phyloP scores from a whole-genome alignment of 2,113 vertebrate species.

The Macaca nemestrina region DNA sequence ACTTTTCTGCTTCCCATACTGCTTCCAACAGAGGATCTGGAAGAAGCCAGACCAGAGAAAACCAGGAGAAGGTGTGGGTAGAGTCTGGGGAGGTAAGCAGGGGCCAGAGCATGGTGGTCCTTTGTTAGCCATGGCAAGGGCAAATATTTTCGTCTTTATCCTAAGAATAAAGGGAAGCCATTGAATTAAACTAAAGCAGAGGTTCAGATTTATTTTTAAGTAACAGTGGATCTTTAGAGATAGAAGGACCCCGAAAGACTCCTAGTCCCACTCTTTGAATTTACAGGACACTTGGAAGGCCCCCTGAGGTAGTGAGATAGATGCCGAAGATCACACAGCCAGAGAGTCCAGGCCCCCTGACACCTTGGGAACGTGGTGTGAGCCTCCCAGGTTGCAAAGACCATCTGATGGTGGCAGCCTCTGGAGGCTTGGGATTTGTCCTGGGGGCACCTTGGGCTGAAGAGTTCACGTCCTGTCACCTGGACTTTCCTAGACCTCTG shows the following conservation, averaged over 20 bases:
- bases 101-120: not conserved
- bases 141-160: not conserved
- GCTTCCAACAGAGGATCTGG: not conserved
- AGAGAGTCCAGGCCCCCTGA: not conserved
- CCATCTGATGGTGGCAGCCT: not conserved
- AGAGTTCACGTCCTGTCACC: not conserved
- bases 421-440: not conserved
- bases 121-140: not conserved
- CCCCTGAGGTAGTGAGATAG: not conserved
- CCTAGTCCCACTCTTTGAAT: not conserved
- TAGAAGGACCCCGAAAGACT: not conserved
- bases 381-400: not conserved
- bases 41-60: constrained; percentile 8
- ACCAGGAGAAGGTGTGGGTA: not conserved
- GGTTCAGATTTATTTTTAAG: not conserved
- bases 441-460: rapidly evolving
- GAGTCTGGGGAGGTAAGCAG: not conserved
- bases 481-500: not conserved
- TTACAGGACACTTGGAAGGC: not conserved
- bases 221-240: not conserved
- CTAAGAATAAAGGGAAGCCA: not conserved
- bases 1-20: not conserved
- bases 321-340: not conserved
- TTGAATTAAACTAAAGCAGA: not conserved
- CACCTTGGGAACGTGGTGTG: rapidly evolving